phyloP scores from a whole-genome alignment of 2,113 vertebrate species.

The Sminthopsis crassicaudata region DNA sequence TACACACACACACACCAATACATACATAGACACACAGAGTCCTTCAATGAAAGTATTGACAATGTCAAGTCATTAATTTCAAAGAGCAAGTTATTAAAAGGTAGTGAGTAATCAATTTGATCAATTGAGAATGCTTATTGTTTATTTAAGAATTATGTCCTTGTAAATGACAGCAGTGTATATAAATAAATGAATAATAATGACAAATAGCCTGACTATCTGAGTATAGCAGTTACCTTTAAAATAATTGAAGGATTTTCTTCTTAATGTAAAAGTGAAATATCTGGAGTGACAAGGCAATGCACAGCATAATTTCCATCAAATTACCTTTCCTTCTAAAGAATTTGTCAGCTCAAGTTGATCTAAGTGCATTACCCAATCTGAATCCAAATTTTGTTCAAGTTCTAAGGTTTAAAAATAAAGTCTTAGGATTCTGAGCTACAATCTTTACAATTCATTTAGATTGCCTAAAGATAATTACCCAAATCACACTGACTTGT shows the following conservation, averaged over 20 bases:
- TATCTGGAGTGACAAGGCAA: constrained; percentile 71
- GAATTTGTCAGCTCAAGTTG: constrained; percentile 69
- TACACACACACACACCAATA: neutral
- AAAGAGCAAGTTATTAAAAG: constrained; percentile 51
- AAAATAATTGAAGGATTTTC: constrained; percentile 69
- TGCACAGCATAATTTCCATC: constrained; percentile 60
- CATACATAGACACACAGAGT: neutral
- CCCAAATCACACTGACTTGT: neutral
- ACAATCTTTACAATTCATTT: constrained; percentile 23
- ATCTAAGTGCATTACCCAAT: constrained; percentile 65
- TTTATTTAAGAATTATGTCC: constrained; percentile 68
- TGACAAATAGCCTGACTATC: constrained; percentile 63
- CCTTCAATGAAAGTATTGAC: neutral
- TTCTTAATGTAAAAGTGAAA: constrained; percentile 69
- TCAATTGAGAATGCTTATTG: constrained; percentile 56
- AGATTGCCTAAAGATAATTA: constrained; percentile 35
- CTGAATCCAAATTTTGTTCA: constrained; percentile 66
- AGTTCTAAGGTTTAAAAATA: constrained; percentile 48
- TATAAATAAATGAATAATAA: constrained; percentile 76
- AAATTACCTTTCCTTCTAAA: constrained; percentile 70
- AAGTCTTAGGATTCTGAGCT: constrained; percentile 45
- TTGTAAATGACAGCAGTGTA: constrained; percentile 64
- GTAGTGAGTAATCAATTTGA: constrained; percentile 45
- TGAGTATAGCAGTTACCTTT: constrained; percentile 68
- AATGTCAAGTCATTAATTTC: neutral